phyloP scores from a whole-genome alignment of 2,113 vertebrate species.

The Rissa tridactyla region DNA sequence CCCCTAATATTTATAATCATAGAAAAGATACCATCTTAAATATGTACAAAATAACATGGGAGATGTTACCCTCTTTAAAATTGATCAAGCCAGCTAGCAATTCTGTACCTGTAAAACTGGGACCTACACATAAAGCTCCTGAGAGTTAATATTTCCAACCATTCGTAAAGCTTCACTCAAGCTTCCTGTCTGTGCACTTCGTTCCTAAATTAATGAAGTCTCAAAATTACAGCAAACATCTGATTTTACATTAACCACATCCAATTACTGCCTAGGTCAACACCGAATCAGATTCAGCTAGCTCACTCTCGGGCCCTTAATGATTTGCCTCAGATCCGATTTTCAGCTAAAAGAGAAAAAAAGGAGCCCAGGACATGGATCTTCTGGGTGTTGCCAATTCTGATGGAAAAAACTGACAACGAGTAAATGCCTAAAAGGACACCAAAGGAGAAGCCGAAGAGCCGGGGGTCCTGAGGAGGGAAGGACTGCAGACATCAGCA shows the following conservation, averaged over 20 bases:
- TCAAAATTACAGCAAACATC: neutral
- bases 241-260: slow-evolving; percentile 17
- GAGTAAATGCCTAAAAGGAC: neutral
- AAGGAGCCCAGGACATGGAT: neutral
- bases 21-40: neutral
- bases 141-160: neutral
- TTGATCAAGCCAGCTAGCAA: neutral
- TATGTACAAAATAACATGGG: neutral
- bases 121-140: neutral
- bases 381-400: neutral
- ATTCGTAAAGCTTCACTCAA: neutral
- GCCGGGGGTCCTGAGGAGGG: neutral
- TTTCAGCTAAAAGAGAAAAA: neutral
- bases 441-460: neutral
- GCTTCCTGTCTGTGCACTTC: neutral
- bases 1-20: neutral
- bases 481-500: neutral
- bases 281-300: neutral
- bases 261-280: neutral
- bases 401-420: neutral
- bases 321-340: neutral
- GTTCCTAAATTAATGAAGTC: slow-evolving; percentile 13
- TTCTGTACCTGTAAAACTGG: neutral
- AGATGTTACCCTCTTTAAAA: neutral
- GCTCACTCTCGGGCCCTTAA: neutral